Evolutionary conservation across 2,113 vertebrate genomes (phyloP), one percentile per base, ranked within the genome.

Genomic region (Synchiropus splendidus): DNA sequence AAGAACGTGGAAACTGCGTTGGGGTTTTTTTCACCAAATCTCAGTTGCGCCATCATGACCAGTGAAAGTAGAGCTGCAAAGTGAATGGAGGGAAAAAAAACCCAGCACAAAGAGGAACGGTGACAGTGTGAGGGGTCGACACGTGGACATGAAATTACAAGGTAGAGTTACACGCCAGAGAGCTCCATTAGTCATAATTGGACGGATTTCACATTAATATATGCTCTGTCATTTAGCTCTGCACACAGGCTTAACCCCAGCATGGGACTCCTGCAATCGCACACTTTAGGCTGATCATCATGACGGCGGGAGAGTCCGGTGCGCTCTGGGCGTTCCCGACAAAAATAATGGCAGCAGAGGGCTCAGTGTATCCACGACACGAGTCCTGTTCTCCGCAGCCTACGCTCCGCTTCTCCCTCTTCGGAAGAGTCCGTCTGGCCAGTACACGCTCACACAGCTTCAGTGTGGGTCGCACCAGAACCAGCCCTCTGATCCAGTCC

Each of bases 161-260:
- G 44, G 60, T 70, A 64, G 48, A 57, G 60, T 55, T 55, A 70
- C 48, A 69, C 67, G 51, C 63, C 30, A 31, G 65, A 70, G 68
- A 61, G 57, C 61, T 76, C 66, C 68, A 79, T 78, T 76, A 79
- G 64, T 46, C 42, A 46, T 82, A 78, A 79, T 71, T 75, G 72
- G 74, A 67, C 70, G 72, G 58, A 68, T 72, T 72, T 79, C 40
- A 50, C 72, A 76, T 76, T 76, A 77, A 75, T 72, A 65, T 77
- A 70, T 75, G 58, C 75, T 74, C 62, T 82, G 72, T 72, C 75
- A 78, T 78, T 79, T 75, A 77, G 66, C 49, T 47, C 56, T 61
- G 63, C 70, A 73, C 54, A 73, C 61, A 58, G 64, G 59, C 64
- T 72, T 76, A 78, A 76, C 74, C 79, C 68, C 70, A 70, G 74